Evolutionary conservation across 2,888 invertebrate genomes (phyloP).

Genomic region (Barypeithes pellucidus): DNA sequence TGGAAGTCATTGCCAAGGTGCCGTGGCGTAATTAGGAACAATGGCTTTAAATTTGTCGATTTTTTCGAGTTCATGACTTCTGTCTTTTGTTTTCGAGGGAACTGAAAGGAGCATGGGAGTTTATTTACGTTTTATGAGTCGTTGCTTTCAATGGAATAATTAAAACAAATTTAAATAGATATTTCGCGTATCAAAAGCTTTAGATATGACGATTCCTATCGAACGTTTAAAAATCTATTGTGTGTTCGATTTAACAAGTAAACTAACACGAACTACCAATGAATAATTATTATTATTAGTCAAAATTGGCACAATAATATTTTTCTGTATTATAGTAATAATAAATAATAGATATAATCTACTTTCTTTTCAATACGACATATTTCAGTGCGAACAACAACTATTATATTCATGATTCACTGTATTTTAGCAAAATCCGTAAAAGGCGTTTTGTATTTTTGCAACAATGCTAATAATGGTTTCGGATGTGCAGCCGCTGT

Average conservation of each 20-base stretch:
- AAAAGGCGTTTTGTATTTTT: background rate
- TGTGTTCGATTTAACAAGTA: too few relatives aligned
- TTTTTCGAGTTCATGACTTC: constrained; percentile 29
- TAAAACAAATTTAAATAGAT: background rate
- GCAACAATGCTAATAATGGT: constrained; percentile 5
- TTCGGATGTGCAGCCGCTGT: constrained; percentile 7
- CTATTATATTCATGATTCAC: background rate
- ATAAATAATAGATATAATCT: too few relatives aligned
- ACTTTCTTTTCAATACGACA: too few relatives aligned
- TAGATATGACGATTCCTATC: too few relatives aligned
- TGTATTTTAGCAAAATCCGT: background rate
- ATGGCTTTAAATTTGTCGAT: constrained; percentile 29
- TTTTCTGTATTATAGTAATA: too few relatives aligned
- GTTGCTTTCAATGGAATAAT: too few relatives aligned
- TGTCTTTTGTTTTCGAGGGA: constrained; percentile 25
- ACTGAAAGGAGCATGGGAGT: background rate
- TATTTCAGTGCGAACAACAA: too few relatives aligned
- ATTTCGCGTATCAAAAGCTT: background rate
- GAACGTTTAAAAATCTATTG: too few relatives aligned
- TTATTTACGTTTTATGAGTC: background rate
- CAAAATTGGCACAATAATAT: too few relatives aligned
- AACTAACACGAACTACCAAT: too few relatives aligned
- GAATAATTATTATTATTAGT: too few relatives aligned
- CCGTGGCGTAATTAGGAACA: constrained; percentile 32
- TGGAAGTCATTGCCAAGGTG: constrained; percentile 48